Base-by-base conservation (phyloP, 2,113 vertebrate species). In the Prolemur simus region DNA sequence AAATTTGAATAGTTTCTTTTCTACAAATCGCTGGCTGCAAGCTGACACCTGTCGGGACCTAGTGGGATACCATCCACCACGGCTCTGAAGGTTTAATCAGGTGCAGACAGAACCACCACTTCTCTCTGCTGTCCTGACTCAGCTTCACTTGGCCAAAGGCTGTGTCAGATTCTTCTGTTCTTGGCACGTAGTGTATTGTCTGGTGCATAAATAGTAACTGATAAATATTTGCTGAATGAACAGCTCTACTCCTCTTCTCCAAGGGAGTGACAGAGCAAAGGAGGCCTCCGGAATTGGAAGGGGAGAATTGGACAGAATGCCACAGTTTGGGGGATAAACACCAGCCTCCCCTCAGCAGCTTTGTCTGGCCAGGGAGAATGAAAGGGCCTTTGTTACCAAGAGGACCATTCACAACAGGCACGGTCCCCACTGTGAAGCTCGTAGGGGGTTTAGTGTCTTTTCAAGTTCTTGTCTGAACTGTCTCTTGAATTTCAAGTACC, bases 221-320 rank as follows among this genome's bases (percentile, higher is more conserved):
- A 91, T 95, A 96, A 92, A 87, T 90, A 95, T 94, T 96, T 92
- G 90, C 93, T 93, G 91, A 96, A 60, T 90, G 74, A 74, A 85
- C 58, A 78, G 25, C 66, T 85, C n/a, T 85, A 25, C 17, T 85
- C 49, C 42, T 68, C 63, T 17, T 17, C 37, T 64, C 63, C 2
- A 42, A 87, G 45, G 6, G 52, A 74, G 73, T n/a, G 34, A 39
- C 8, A 74, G 73, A 52, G 63, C 27, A 76, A n/a, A 95, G 13
- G 42, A 77, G 42, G 6, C 85, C 25, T 80, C 58, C 20, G 2
- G 68, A 92, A 74, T 6, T 49, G 39, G 42, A 93, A 96, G 74
- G 89, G 92, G 84, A 87, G 84, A 90, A 56, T 29, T 54, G 56
- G 76, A 68, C 58, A 63, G 80, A 69, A 66, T 32, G 56, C 77